These are phyloP conservation scores for Antedon mediterranea DNA, from an alignment of 53 echinoderm and acorn worm species.

Conservation along the genomic window DNA sequence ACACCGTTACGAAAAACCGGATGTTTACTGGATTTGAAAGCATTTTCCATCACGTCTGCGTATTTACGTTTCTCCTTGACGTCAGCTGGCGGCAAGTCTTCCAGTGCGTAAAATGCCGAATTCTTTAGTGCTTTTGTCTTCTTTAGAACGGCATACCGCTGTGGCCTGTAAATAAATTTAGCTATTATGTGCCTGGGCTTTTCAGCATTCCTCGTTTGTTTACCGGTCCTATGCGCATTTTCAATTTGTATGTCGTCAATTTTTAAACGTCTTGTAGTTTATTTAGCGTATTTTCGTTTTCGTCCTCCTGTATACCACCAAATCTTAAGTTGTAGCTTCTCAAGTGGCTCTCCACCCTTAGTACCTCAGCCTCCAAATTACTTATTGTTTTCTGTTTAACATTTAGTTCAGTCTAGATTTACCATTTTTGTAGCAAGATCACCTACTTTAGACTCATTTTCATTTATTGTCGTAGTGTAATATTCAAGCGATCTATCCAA, in stretches of 20 bases:
- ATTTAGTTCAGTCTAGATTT: neutral
- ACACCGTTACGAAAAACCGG: neutral
- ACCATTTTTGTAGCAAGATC: too few species aligned
- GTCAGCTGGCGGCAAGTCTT: neutral
- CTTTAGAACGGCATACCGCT: neutral
- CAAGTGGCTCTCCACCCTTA: neutral
- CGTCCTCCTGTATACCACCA: neutral
- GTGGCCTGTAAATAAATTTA: neutral
- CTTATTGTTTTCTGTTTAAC: neutral
- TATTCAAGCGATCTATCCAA: too few species aligned
- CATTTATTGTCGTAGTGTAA: too few species aligned
- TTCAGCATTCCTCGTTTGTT: neutral
- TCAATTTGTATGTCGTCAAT: neutral
- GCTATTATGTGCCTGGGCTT: neutral
- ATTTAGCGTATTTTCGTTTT: neutral
- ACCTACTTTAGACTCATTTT: too few species aligned
- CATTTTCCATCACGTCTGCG: neutral
- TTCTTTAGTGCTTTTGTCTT: neutral
- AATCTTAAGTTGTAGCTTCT: neutral
- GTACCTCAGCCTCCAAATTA: neutral
- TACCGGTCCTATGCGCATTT: neutral
- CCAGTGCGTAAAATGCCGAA: neutral
- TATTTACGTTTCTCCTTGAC: neutral
- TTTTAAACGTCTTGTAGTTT: neutral
- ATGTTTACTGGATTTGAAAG: neutral